phyloP scores from a whole-genome alignment of 2,888 invertebrate species.

The Pristionchus exspectatus region DNA sequence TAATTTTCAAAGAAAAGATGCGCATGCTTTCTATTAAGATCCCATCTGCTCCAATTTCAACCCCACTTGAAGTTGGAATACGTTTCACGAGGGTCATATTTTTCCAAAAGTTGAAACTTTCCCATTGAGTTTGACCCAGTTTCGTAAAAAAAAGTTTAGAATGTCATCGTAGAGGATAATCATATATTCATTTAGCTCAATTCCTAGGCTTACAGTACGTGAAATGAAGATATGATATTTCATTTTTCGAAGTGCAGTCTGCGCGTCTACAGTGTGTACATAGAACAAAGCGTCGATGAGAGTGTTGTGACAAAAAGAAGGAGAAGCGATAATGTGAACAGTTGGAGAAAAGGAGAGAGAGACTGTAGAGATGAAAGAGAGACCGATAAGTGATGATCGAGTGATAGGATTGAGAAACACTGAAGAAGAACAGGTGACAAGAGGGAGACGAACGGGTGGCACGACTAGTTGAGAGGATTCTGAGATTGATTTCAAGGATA shows the following conservation, averaged over 20 bases:
- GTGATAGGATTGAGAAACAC: neutral
- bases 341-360: neutral
- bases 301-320: conserved; percentile 20
- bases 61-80: neutral
- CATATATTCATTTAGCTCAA: too few species aligned
- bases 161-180: too few species aligned
- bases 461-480: neutral
- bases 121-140: too few species aligned
- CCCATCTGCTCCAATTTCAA: too few species aligned
- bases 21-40: too few species aligned
- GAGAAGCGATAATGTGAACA: neutral
- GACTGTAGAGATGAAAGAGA: conserved; percentile 40
- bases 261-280: neutral
- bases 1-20: too few species aligned
- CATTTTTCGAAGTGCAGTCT: too few species aligned
- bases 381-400: conserved; percentile 11
- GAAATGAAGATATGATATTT: too few species aligned
- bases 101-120: neutral
- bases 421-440: neutral
- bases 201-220: too few species aligned
- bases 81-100: neutral
- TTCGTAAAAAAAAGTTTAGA: too few species aligned
- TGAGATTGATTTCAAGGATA: too few species aligned
- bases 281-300: neutral
- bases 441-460: neutral